Evolutionary conservation across 2,888 invertebrate genomes (phyloP).

Genomic region (Parnassius glacialis): DNA sequence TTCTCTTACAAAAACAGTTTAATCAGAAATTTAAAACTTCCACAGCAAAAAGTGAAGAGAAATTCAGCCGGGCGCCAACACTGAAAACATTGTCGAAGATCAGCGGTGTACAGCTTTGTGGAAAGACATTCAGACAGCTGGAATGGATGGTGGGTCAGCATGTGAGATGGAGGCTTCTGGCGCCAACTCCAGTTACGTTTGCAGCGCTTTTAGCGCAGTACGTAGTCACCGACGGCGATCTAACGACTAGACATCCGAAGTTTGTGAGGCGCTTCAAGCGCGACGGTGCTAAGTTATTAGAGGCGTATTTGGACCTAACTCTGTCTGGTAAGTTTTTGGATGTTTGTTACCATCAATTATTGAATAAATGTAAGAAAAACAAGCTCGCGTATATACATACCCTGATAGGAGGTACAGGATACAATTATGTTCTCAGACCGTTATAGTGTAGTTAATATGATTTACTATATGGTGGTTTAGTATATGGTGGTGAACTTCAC

Average conservation of each 20-base stretch:
- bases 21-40: neutral
- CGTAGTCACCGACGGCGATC: conserved; percentile 62
- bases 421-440: no score
- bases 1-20: no score
- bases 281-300: conserved; percentile 61
- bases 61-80: conserved; percentile 63
- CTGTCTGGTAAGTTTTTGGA: conserved; percentile 59
- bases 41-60: conserved; percentile 72
- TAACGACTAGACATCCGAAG: conserved; percentile 64
- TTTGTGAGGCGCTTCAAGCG: conserved; percentile 62
- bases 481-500: no score
- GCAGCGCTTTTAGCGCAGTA: conserved; percentile 63
- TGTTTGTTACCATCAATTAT: no score
- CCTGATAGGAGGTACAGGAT: no score
- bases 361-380: no score
- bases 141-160: conserved; percentile 77
- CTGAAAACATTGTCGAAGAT: conserved; percentile 59
- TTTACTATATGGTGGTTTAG: no score
- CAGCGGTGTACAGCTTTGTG: conserved; percentile 62
- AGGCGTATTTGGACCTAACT: conserved; percentile 67
- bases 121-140: conserved; percentile 66
- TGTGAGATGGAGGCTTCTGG: conserved; percentile 62
- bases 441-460: no score
- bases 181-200: conserved; percentile 68
- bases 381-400: no score